Conservation (phyloP, 2,888 invertebrate genomes). For the Himalopsyche japonica region DNA sequence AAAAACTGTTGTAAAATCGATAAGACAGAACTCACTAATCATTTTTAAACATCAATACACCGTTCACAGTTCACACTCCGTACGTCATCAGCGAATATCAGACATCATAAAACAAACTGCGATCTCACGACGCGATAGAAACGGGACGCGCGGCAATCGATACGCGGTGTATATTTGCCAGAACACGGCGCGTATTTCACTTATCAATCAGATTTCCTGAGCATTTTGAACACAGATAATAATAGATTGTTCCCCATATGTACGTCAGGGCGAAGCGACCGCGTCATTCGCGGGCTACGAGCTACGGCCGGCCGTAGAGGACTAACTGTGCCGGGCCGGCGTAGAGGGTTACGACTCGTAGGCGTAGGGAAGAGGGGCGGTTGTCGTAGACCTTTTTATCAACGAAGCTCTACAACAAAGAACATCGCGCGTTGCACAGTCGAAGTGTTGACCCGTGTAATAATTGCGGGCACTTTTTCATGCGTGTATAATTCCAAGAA, state of each 20-base stretch:
- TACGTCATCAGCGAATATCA: neutral
- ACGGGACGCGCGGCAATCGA: neutral
- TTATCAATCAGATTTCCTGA: neutral
- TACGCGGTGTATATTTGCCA: neutral
- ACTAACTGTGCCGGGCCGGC: conserved; percentile 1
- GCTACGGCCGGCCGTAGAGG: neutral
- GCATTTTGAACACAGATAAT: neutral
- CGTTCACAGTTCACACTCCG: neutral
- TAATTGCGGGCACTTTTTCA: too few species aligned
- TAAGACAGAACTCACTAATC: neutral
- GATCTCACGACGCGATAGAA: neutral
- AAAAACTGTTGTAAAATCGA: neutral
- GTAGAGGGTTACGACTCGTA: neutral
- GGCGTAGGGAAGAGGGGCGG: neutral
- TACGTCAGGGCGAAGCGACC: neutral
- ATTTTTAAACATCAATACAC: neutral
- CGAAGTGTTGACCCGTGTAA: neutral
- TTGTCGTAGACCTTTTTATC: neutral
- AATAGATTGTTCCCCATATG: neutral
- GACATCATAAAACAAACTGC: neutral
- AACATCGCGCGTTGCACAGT: neutral
- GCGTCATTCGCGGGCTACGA: conserved; percentile 1
- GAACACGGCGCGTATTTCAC: neutral
- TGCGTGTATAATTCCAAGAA: too few species aligned
- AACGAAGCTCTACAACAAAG: too few species aligned